These are phyloP conservation scores for Meloidogyne exigua DNA, from an alignment of 1,140 invertebrate genomes.

Conservation along the genomic window DNA sequence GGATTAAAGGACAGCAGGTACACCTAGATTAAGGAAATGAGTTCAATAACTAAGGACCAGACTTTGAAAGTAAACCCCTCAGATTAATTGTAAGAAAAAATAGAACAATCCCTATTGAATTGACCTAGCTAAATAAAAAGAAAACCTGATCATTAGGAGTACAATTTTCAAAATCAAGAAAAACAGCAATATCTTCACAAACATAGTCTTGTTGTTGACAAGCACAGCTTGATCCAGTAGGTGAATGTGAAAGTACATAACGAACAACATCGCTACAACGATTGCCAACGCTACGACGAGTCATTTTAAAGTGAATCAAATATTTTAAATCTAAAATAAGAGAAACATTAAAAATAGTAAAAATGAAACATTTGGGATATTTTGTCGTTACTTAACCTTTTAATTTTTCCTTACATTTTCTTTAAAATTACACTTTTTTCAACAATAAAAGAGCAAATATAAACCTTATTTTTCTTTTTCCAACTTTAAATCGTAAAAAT, in stretches of 20 bases:
- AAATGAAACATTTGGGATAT: not conserved
- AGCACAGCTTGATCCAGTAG: not conserved
- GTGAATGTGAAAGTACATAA: slow-evolving; percentile 26
- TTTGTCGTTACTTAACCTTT: not conserved
- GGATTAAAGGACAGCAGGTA: too few relatives aligned
- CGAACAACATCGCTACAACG: slow-evolving; percentile 42
- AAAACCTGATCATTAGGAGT: slow-evolving; percentile 29
- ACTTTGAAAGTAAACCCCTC: too few relatives aligned
- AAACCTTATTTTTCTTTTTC: too few relatives aligned
- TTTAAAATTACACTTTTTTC: not conserved
- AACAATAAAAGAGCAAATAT: too few relatives aligned
- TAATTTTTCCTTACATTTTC: too few relatives aligned
- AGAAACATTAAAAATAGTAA: not conserved
- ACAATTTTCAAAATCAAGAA: slow-evolving; percentile 39
- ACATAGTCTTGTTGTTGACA: slow-evolving; percentile 25
- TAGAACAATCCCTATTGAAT: too few relatives aligned
- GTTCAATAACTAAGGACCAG: too few relatives aligned
- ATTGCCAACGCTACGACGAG: slow-evolving; percentile 27
- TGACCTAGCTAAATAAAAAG: too few relatives aligned
- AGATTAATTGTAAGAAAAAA: too few relatives aligned
- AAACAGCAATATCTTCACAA: slow-evolving; percentile 37
- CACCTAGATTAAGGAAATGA: too few relatives aligned
- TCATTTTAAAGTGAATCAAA: slow-evolving; percentile 27
- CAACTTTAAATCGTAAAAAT: too few relatives aligned
- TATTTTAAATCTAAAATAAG: not conserved